phyloP scores from a whole-genome alignment of 2,888 invertebrate species.

The Cheilosia impressa region DNA sequence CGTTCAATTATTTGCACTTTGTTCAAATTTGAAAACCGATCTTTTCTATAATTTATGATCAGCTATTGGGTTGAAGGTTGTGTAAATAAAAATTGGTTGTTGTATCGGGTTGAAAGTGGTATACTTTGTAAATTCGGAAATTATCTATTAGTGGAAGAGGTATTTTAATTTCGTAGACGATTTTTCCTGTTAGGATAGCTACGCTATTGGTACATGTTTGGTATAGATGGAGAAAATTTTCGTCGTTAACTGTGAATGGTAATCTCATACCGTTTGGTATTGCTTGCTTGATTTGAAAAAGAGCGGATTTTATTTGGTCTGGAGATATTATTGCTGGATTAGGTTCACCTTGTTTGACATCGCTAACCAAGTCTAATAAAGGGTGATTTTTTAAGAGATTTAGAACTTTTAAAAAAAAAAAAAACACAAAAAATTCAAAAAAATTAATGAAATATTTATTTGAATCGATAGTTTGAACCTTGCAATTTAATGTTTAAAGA shows the following conservation, averaged over 20 bases:
- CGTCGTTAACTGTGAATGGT: not conserved
- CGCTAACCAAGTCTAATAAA: constrained; percentile 7
- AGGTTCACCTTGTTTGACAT: constrained; percentile 3
- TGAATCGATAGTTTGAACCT: too few species aligned
- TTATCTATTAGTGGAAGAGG: not conserved
- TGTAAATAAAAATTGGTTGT: constrained; percentile 7
- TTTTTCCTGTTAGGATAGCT: not conserved
- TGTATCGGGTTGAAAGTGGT: constrained; percentile 11
- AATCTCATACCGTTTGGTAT: constrained; percentile 11
- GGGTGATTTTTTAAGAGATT: too few species aligned
- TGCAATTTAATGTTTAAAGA: too few species aligned
- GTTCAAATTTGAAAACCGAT: constrained; percentile 13
- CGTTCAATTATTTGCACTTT: constrained; percentile 13
- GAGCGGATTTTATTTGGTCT: not conserved
- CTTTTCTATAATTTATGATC: constrained; percentile 10
- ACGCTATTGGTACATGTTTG: constrained; percentile 8
- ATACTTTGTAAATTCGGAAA: constrained; percentile 2
- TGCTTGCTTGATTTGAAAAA: not conserved
- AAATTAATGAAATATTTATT: too few species aligned
- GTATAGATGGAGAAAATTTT: too few species aligned
- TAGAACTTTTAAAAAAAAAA: too few species aligned
- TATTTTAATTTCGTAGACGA: not conserved
- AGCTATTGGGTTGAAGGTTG: constrained; percentile 20
- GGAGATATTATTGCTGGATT: not conserved
- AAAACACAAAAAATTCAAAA: too few species aligned